A percentile compares a stretch with the other conserved stretches of the same genome.
These are phyloP conservation scores for Syngnathoides biaculeatus DNA, from an alignment of 2,113 vertebrate genomes.

Conservation along the genomic window DNA sequence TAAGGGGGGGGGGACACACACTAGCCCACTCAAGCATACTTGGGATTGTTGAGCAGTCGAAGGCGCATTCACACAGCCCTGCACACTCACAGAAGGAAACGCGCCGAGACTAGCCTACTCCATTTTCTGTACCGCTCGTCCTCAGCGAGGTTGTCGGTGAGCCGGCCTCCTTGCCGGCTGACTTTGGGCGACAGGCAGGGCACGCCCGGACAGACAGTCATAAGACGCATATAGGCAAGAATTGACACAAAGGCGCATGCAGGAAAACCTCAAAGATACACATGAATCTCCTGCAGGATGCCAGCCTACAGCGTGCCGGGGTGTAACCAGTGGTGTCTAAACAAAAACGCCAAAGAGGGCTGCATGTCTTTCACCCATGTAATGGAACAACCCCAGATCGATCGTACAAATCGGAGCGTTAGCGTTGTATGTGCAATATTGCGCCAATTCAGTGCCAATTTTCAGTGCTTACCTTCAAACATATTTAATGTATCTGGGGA, in stretches of 20 bases:
- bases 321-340: too few species aligned
- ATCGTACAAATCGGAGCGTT: too few species aligned
- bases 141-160: background rate
- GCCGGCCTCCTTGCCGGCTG: background rate
- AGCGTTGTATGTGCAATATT: too few species aligned
- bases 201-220: background rate
- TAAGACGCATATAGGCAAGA: background rate
- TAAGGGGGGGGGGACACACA: conserved; percentile 42
- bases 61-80: conserved; percentile 16
- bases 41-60: conserved; percentile 3
- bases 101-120: background rate
- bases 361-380: too few species aligned
- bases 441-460: too few species aligned
- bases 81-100: background rate
- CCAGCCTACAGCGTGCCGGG: background rate
- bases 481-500: too few species aligned
- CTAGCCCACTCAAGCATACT: conserved; percentile 29
- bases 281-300: background rate
- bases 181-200: background rate
- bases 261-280: conserved; percentile 21
- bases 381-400: too few species aligned
- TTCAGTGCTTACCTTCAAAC: too few species aligned
- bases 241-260: conserved; percentile 3
- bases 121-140: background rate
- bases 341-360: too few species aligned